Evolutionary conservation across 2,888 invertebrate species (phyloP).

Genomic region (Meloe dianella): DNA sequence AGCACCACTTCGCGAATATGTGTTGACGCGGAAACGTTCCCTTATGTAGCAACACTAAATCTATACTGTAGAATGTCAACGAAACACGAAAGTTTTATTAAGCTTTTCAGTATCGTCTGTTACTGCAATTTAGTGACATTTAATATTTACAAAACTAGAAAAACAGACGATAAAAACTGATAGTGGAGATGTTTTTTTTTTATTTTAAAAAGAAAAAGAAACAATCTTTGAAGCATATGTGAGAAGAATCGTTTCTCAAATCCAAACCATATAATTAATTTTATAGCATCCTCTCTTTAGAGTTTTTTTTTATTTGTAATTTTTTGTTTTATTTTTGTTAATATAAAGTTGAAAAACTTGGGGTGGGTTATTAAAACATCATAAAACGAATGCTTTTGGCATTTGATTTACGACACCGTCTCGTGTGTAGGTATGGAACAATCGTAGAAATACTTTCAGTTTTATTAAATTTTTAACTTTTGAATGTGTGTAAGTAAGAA

Average conservation of each 20-base stretch:
- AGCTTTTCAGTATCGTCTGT: not conserved
- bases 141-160: constrained; percentile 29
- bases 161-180: constrained; percentile 29
- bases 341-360: constrained; percentile 16
- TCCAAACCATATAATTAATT: constrained; percentile 26
- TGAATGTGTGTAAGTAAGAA: constrained; percentile 20
- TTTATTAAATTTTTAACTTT: constrained; percentile 40
- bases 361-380: constrained; percentile 44
- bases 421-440: constrained; percentile 32
- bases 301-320: not conserved
- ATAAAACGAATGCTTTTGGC: constrained; percentile 37
- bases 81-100: not conserved
- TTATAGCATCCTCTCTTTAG: constrained; percentile 11
- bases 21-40: not conserved
- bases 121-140: constrained; percentile 16
- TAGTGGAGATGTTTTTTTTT: too few relatives aligned
- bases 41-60: not conserved
- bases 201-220: constrained; percentile 27
- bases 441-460: constrained; percentile 43
- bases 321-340: constrained; percentile 17
- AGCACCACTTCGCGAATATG: too few relatives aligned
- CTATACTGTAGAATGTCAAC: not conserved
- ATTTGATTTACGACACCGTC: constrained; percentile 39
- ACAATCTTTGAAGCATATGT: constrained; percentile 21
- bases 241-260: constrained; percentile 24